phyloP scores from a whole-genome alignment of 2,113 vertebrate species.

The Benitochromis conjunctus region DNA sequence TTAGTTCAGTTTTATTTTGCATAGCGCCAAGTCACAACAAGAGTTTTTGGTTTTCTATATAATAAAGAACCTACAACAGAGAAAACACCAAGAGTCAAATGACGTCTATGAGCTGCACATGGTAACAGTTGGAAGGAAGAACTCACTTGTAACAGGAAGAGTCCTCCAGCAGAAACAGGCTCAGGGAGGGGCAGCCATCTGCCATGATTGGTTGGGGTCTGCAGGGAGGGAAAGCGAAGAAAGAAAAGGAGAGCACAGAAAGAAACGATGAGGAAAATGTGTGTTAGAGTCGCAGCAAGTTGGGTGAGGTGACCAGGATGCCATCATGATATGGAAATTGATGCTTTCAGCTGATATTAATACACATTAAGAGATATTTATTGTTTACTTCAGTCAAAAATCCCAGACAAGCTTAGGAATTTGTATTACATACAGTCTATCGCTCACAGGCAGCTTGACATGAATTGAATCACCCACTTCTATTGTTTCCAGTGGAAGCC shows the following conservation, averaged over 20 bases:
- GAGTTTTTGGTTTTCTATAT: too few species aligned
- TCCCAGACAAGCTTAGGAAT: background rate
- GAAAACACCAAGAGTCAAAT: background rate
- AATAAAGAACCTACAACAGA: background rate
- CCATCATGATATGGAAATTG: rapidly evolving
- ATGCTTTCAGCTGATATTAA: background rate
- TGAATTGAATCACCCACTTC: slow-evolving; percentile 3
- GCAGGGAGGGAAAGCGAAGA: rapidly evolving
- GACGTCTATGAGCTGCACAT: background rate
- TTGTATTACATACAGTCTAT: background rate
- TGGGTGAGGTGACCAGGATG: background rate
- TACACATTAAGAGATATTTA: background rate
- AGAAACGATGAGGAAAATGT: rapidly evolving
- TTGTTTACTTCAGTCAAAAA: background rate
- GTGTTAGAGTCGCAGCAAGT: background rate
- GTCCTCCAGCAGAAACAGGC: background rate
- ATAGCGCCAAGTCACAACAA: rapidly evolving
- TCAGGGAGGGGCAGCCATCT: background rate
- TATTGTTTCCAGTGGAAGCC: slow-evolving; percentile 20
- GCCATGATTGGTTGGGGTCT: background rate
- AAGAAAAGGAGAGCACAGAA: rapidly evolving
- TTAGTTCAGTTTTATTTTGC: background rate
- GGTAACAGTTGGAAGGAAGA: background rate
- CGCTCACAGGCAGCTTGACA: background rate
- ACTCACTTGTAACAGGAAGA: background rate